Percentiles rank a stretch among this genome's conserved stretches.
Conservation (phyloP, 1,140 invertebrate species). For the Cepaea nemoralis region DNA sequence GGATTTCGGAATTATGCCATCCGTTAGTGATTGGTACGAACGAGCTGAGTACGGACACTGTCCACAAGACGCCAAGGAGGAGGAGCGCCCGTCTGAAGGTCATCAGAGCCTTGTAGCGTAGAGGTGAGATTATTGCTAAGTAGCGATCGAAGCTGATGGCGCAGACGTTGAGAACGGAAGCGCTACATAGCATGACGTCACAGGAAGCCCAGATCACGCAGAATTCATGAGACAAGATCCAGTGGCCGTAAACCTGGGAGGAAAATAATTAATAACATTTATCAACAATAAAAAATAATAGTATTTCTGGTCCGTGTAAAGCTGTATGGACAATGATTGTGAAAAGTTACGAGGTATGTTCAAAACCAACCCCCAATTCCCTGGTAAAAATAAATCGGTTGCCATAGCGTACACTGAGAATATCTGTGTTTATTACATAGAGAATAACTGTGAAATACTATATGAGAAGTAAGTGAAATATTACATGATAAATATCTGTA, state of each 20-base stretch:
- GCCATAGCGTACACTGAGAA: too few species aligned
- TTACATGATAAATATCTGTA: too few species aligned
- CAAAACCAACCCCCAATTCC: too few species aligned
- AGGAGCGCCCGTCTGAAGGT: conserved; percentile 82
- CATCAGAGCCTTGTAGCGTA: conserved; percentile 95
- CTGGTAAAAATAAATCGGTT: too few species aligned
- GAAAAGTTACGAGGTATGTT: too few species aligned
- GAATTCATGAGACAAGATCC: conserved; percentile 94
- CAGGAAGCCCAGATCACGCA: conserved; percentile 99
- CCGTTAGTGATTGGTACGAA: conserved; percentile 95
- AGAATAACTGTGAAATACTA: too few species aligned
- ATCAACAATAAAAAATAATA: background rate
- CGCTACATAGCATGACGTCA: conserved; percentile 98
- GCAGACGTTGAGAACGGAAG: conserved; percentile 97
- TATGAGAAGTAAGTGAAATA: too few species aligned
- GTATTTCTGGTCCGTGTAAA: too few species aligned
- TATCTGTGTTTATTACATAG: too few species aligned
- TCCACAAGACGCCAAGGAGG: conserved; percentile 95
- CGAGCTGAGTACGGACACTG: conserved; percentile 92
- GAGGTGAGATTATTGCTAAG: conserved; percentile 97
- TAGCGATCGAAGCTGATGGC: conserved; percentile 97
- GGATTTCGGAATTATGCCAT: conserved; percentile 77
- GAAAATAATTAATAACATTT: background rate
- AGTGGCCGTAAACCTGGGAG: conserved; percentile 77
- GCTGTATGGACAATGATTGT: too few species aligned